Base-by-base conservation (phyloP, 2,797 vertebrate species). In the Artibeus lituratus region DNA sequence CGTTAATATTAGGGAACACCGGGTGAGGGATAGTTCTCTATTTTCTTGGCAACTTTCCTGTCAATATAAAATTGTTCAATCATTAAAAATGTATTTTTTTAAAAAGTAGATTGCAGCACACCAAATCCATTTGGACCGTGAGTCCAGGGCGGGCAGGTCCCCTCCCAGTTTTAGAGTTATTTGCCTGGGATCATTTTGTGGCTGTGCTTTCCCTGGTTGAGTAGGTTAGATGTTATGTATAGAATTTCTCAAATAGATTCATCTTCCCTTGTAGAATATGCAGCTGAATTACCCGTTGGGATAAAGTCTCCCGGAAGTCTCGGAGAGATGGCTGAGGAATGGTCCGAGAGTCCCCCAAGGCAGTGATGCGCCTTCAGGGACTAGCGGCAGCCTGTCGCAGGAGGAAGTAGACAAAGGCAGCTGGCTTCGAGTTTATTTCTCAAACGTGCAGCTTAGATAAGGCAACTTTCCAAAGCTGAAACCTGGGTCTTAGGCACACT, bases 391-490 rank as follows among this genome's bases (percentile, higher is more conserved):
- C 67, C 89, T 37, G 62, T 67, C 76, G 15, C 49, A 59, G 18
- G 69, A 95, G 94, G 78, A 91, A 93, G 83, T 67, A 37, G 69
- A 67, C 35, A 80, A 67, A 15, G 47, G 76, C 78, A 39, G 21
- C 94, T 89, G 95, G 35, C 69, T 72, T 39, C 47, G 4, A 87
- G 69, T 93, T 95, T 92, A 35, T 94, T 97, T 96, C 94, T 94
- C 88, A 80, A 76, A 51, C 67, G 24, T 92, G 24, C 5, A 26
- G 74, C 87, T 49, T 77, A 96, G 92, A 91, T 87, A 88, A 96
- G 92, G 80, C 82, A 69, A 67, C 70, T 96, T 88, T 88, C 94
- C 92, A 92, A 87, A 83, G 78, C 87, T 90, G 62, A 53, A 74
- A 80, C 89, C 86, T 80, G 81, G 94, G 80, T 94, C 74, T 65